These are phyloP conservation scores for Schizothorax lantsangensis DNA, from an alignment of 2,797 vertebrate species.

Conservation along the genomic window DNA sequence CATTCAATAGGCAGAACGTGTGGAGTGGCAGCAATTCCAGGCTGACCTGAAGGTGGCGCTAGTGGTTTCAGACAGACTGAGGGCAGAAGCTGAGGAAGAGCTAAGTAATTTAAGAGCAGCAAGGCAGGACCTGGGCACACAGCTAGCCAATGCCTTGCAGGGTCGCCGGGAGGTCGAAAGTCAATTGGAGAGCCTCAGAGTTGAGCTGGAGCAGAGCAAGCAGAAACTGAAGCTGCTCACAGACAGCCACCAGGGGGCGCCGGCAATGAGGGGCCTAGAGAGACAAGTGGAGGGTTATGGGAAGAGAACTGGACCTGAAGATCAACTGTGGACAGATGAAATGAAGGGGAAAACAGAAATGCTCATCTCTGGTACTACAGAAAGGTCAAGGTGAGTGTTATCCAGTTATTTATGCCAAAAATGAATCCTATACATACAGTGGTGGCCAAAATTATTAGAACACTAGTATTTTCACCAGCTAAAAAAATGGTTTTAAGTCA, in stretches of 20 bases:
- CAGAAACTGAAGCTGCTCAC: constrained; percentile 62
- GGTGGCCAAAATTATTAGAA: no score
- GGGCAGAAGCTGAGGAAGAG: constrained; percentile 80
- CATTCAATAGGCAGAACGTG: constrained; percentile 73
- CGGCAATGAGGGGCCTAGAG: constrained; percentile 58
- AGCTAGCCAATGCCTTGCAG: constrained; percentile 70
- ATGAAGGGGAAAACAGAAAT: constrained; percentile 56
- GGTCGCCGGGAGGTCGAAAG: constrained; percentile 72
- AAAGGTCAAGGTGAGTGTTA: constrained; percentile 75
- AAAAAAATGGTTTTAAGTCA: no score
- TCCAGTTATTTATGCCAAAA: background rate
- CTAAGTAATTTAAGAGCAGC: constrained; percentile 63
- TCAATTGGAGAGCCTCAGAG: constrained; percentile 71
- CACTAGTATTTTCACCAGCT: no score
- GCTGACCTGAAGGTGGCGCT: constrained; percentile 84
- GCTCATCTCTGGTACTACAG: constrained; percentile 59
- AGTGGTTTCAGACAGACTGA: constrained; percentile 80
- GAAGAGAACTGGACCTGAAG: constrained; percentile 73
- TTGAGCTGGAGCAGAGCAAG: constrained; percentile 73
- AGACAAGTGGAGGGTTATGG: constrained; percentile 69
- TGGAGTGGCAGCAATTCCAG: constrained; percentile 84
- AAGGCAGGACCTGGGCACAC: constrained; percentile 70
- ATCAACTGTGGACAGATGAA: constrained; percentile 49
- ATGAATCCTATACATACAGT: background rate
- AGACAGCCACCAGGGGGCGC: constrained; percentile 41